Evolutionary conservation across 53 echinoderm and acorn worm genomes (phyloP).

Genomic region (Crossaster papposus): DNA sequence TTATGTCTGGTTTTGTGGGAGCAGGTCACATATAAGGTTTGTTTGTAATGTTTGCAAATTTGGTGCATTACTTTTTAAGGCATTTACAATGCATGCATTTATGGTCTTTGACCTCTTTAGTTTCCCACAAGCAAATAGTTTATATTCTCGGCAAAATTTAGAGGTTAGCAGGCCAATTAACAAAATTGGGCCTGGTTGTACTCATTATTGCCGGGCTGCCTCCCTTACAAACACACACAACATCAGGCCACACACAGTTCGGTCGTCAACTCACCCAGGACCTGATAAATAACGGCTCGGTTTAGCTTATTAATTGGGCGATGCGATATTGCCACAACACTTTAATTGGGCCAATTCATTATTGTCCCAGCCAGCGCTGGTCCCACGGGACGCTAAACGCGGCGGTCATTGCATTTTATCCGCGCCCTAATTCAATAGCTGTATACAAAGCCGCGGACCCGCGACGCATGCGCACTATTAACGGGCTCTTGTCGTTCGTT

Average conservation of each 20-base stretch:
- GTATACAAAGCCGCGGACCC: conserved; percentile 23
- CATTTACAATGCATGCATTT: no score
- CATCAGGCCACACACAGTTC: not conserved
- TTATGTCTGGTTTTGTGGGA: no score
- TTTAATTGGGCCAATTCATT: conserved; percentile 58
- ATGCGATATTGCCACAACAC: conserved; percentile 51
- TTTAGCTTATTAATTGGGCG: conserved; percentile 51
- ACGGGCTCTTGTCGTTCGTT: conserved; percentile 3
- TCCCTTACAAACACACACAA: not conserved
- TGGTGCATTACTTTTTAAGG: no score
- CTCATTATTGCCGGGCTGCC: not conserved
- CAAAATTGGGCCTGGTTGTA: conserved; percentile 1
- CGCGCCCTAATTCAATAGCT: conserved; percentile 37
- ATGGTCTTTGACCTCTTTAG: no score
- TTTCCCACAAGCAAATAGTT: no score
- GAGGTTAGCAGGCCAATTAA: not conserved
- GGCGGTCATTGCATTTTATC: conserved; percentile 49
- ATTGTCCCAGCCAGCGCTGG: conserved; percentile 32
- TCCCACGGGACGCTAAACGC: conserved; percentile 18
- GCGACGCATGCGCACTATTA: conserved; percentile 2
- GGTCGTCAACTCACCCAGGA: conserved; percentile 40
- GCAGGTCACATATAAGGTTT: no score
- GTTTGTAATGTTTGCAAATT: no score
- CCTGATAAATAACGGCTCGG: conserved; percentile 37
- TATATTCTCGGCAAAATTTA: not conserved